phyloP scores from a whole-genome alignment of 2,888 invertebrate species.

The Tuberolachnus salignus region DNA sequence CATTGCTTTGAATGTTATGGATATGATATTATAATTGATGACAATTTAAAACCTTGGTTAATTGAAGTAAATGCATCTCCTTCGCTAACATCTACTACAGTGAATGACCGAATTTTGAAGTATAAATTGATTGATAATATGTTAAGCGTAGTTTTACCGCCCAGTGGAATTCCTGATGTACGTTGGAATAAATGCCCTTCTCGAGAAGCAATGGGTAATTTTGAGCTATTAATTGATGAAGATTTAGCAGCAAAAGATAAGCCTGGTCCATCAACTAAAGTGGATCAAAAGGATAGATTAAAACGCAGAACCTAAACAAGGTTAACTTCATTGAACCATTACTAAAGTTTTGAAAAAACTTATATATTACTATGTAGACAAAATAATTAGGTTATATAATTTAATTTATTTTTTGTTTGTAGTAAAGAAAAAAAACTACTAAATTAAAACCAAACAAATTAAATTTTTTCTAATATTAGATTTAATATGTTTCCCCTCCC shows the following conservation, averaged over 20 bases:
- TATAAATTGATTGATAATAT: constrained; percentile 93
- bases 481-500: not conserved
- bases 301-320: constrained; percentile 32
- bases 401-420: too few relatives aligned
- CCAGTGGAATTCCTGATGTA: constrained; percentile 86
- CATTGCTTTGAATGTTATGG: constrained; percentile 95
- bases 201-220: constrained; percentile 78
- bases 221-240: constrained; percentile 83
- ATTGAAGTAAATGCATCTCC: constrained; percentile 97
- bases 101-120: constrained; percentile 90
- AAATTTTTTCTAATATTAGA: not conserved
- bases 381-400: not conserved
- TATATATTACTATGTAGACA: not conserved
- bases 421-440: not conserved
- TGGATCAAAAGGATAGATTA: constrained; percentile 45
- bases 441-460: too few relatives aligned
- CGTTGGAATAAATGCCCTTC: constrained; percentile 84
- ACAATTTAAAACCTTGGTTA: constrained; percentile 90
- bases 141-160: constrained; percentile 76
- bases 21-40: constrained; percentile 95
- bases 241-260: constrained; percentile 63
- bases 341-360: not conserved
- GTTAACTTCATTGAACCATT: not conserved
- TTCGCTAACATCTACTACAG: constrained; percentile 90
- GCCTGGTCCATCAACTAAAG: constrained; percentile 43